Base-by-base conservation (phyloP, 2,888 invertebrate genomes). In the Dryobotodes eremita region DNA sequence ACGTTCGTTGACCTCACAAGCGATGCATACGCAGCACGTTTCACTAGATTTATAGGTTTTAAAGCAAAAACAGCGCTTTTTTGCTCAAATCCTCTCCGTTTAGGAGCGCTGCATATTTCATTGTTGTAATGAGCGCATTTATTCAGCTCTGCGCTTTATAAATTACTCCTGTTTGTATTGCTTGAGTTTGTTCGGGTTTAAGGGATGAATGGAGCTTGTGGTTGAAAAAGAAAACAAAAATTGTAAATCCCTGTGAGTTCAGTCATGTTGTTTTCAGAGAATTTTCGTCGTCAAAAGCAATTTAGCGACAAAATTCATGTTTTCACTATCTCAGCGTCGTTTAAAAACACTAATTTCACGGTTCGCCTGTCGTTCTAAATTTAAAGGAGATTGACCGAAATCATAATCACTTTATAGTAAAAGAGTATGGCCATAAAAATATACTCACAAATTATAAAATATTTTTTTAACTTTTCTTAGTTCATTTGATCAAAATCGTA, bases 51-150 rank as follows among this genome's bases (percentile, higher is more conserved):
- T 79, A 82, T 79, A 61, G 48, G 46, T 64, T 77, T 69, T 61
- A 57, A 82, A 73, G 72, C 71, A 72, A 71, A 82, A 77, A 77
- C 53, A 73, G 20, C 61, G 57, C 76, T 75, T 73, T 80, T 80
- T 86, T 78, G 11, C 31, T 26, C 23, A 77, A 79, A 74, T 79
- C 50, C n/a, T 42, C 23, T 57, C 53, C 20, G 59, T 74, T 71
- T 71, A 59, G 48, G 8, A 62, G 64, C 57, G 57, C 71, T 75
- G 69, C 79, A 86, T 83, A 77, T 85, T 85, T 82, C 66, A 75
- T 68, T 71, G 50, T 42, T 57, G 71, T 79, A 87, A 87, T 77
- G 82, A 85, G 68, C 64, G 62, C 50, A 75, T 73, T 81, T 86
- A 72, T 74, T 69, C 64, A 55, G 61, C 69, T 62, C 57, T 72